phyloP scores from a whole-genome alignment of 2,797 vertebrate species.

The Phrynocephalus forsythii region DNA sequence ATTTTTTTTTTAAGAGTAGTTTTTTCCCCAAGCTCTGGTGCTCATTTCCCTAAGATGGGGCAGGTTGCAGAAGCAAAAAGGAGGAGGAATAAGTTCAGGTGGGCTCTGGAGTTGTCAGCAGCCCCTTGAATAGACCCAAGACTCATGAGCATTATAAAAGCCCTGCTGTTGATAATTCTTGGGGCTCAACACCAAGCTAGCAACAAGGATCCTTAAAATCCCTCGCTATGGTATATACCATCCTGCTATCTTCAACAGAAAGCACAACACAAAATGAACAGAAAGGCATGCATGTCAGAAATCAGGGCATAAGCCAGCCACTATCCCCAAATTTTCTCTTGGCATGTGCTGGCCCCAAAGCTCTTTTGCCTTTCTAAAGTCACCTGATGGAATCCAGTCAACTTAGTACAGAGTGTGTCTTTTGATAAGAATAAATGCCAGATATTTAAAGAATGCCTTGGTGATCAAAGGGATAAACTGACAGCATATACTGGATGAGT shows the following conservation, averaged over 20 bases:
- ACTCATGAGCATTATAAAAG: too few relatives aligned
- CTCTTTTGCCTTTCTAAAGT: not conserved
- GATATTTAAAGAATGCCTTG: not conserved
- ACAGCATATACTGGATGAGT: not conserved
- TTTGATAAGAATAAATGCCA: not conserved
- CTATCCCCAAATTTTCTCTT: not conserved
- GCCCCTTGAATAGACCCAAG: too few relatives aligned
- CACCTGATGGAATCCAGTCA: not conserved
- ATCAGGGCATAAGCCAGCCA: fast-evolving
- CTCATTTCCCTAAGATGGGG: too few relatives aligned
- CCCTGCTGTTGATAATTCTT: too few relatives aligned
- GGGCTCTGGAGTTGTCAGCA: too few relatives aligned
- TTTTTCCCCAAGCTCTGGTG: not conserved
- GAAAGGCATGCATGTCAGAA: not conserved
- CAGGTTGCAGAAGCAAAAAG: not conserved
- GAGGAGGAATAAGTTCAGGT: not conserved
- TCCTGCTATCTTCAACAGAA: not conserved
- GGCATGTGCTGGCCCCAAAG: fast-evolving
- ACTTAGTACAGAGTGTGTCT: not conserved
- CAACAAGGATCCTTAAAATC: not conserved
- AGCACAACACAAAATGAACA: not conserved
- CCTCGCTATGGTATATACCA: not conserved
- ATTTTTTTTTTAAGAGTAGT: not conserved
- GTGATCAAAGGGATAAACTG: slow-evolving; percentile 1
- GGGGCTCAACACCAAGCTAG: too few relatives aligned